Percentiles rank a stretch among this genome's conserved stretches.
Evolutionary conservation across 2,797 vertebrate genomes (phyloP).

Genomic region (Lacerta agilis): DNA sequence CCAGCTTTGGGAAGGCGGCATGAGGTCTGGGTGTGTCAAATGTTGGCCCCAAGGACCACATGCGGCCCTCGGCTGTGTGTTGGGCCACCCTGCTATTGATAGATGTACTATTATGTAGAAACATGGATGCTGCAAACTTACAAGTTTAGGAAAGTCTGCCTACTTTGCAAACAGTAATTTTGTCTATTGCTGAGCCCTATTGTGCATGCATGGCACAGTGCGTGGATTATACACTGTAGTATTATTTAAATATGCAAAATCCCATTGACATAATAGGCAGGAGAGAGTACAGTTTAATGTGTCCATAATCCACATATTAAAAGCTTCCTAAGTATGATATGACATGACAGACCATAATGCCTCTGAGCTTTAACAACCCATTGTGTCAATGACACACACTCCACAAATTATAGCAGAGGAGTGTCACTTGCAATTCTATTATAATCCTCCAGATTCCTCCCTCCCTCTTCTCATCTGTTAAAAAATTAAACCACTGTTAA

Average conservation of each 20-base stretch:
- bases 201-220: slow-evolving; percentile 41
- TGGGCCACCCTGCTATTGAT: no score
- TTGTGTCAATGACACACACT: slow-evolving; percentile 61
- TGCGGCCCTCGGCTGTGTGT: no score
- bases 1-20: no score
- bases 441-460: slow-evolving; percentile 27
- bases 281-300: slow-evolving; percentile 64
- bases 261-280: slow-evolving; percentile 70
- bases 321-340: slow-evolving; percentile 69
- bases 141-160: not conserved
- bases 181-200: slow-evolving; percentile 18
- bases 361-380: slow-evolving; percentile 66
- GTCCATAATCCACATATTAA: slow-evolving; percentile 71
- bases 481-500: slow-evolving; percentile 31
- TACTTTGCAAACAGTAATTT: slow-evolving; percentile 17
- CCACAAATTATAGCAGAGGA: slow-evolving; percentile 60
- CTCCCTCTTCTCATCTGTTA: not conserved
- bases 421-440: slow-evolving; percentile 48
- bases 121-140: slow-evolving; percentile 10
- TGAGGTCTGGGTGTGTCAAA: no score
- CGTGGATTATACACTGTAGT: slow-evolving; percentile 58
- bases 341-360: slow-evolving; percentile 64
- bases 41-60: no score
- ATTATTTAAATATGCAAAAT: slow-evolving; percentile 72
- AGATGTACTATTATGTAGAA: not conserved